These are phyloP conservation scores for Rhagonycha lutea DNA, from an alignment of 2,888 invertebrate genomes.

Conservation along the genomic window DNA sequence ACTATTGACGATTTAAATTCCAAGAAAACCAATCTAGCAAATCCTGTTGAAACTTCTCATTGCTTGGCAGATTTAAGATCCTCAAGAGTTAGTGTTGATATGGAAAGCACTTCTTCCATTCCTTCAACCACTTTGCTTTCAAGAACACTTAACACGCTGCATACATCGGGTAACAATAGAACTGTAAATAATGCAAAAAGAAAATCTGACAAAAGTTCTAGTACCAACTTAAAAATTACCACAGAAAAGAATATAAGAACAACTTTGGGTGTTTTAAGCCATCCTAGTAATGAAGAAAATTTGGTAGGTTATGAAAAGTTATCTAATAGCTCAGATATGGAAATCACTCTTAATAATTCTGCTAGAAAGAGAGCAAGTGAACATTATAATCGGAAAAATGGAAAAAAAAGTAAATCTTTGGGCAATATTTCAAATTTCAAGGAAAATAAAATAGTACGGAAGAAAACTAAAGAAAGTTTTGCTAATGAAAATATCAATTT, in stretches of 20 bases:
- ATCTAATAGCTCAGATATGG: background rate
- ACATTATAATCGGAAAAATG: background rate
- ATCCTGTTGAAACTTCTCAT: background rate
- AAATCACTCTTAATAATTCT: background rate
- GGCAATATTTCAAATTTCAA: background rate
- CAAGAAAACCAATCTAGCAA: background rate
- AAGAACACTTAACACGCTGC: background rate
- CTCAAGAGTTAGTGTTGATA: background rate
- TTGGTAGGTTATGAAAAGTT: background rate
- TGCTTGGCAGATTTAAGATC: background rate
- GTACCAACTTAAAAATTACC: background rate
- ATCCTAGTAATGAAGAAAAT: background rate
- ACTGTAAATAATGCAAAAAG: background rate
- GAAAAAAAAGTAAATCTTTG: background rate
- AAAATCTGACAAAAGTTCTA: background rate
- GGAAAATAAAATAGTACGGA: background rate
- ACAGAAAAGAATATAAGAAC: background rate
- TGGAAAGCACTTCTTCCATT: background rate
- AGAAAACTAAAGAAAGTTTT: background rate
- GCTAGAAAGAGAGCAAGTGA: background rate
- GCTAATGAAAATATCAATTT: background rate
- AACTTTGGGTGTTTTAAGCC: background rate
- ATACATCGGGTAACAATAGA: no score
- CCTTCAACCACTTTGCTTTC: constrained; percentile 7
- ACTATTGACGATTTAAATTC: background rate